These are phyloP conservation scores for roundworm (Caenorhabditis elegans) DNA, from an alignment of 1,140 invertebrate species.

Conservation along the genomic window DNA sequence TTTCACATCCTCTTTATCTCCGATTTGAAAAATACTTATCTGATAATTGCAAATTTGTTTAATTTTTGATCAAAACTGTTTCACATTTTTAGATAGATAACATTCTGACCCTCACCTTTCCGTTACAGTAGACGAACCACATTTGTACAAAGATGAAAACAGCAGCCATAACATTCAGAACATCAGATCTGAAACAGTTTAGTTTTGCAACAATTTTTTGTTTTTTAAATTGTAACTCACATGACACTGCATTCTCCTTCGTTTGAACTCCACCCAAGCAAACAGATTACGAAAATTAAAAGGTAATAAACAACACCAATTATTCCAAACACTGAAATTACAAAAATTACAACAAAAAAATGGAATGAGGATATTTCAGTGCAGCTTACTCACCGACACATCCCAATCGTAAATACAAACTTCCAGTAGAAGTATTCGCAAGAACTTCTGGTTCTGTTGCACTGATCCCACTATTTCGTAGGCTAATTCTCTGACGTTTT, in stretches of 20 bases:
- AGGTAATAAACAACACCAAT: slow-evolving; percentile 45
- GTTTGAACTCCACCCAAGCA: slow-evolving; percentile 10
- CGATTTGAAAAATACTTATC: too few relatives aligned
- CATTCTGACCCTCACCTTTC: slow-evolving; percentile 23
- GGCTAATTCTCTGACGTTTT: neutral
- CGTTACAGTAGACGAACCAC: slow-evolving; percentile 47
- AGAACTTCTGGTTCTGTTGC: slow-evolving; percentile 18
- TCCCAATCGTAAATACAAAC: slow-evolving; percentile 39
- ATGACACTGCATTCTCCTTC: slow-evolving; percentile 34
- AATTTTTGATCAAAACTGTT: too few relatives aligned
- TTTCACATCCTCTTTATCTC: too few relatives aligned
- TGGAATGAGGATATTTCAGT: neutral
- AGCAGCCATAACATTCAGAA: slow-evolving; percentile 34
- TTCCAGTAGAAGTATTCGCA: slow-evolving; percentile 43
- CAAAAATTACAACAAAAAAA: too few relatives aligned
- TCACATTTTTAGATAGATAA: too few relatives aligned
- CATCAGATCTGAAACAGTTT: slow-evolving; percentile 15
- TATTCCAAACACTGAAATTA: slow-evolving; percentile 43
- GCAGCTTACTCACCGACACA: slow-evolving; percentile 28
- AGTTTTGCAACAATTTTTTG: neutral
- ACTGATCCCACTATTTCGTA: neutral
- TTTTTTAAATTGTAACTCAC: neutral
- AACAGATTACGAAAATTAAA: slow-evolving; percentile 31
- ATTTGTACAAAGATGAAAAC: slow-evolving; percentile 45
- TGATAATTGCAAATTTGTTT: too few relatives aligned